Base-by-base conservation (phyloP, 2,888 invertebrate genomes). In the Heliconius erato region DNA sequence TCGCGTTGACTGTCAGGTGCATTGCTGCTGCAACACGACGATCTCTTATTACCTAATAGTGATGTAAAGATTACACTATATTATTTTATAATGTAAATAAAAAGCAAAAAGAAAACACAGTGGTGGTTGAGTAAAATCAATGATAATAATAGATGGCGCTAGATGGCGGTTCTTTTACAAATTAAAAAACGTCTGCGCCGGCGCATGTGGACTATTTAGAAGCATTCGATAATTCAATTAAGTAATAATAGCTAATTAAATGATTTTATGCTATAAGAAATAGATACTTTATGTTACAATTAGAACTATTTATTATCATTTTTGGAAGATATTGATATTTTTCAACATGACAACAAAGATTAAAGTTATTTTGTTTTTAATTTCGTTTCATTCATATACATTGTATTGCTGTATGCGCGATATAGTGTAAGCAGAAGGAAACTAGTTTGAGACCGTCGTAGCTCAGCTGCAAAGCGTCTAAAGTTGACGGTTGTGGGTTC, bases 131-230 rank as follows among this genome's bases (percentile, higher is more conserved):
- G 86, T 90, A n/a, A 63, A 90, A 90, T 90, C 91, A 91, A 86
- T 88, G 90, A 87, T 89, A 86, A 88, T 91, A 91, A 92, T 91
- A 94, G 93, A 92, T 92, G 93, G 94, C 93, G 94, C 90, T 93
- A 91, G n/a, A n/a, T n/a, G n/a, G 12, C 63, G 63, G 63, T 63
- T 89, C 84, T 89, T 89, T 94, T 93, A 92, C 92, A 94, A 95
- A 95, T 95, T 94, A 95, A 92, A 95, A 94, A 94, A 91, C 87
- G 83, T 82, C 90, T 88, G 86, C 86, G 90, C 88, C 86, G 85
- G 87, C 87, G 86, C 87, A 89, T 89, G 89, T 89, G 84, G 78
- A 79, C 81, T 93, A 93, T 94, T 93, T 90, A 90, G 89, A 26
- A 16, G n/a, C 44, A 72, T 72, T 26, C 72, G 65, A 65, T 65